Evolutionary conservation across 35 echinoderm and acorn worm species (phyloP), one percentile per base, ranked within the genome.

Genomic region (Diadema setosum): DNA sequence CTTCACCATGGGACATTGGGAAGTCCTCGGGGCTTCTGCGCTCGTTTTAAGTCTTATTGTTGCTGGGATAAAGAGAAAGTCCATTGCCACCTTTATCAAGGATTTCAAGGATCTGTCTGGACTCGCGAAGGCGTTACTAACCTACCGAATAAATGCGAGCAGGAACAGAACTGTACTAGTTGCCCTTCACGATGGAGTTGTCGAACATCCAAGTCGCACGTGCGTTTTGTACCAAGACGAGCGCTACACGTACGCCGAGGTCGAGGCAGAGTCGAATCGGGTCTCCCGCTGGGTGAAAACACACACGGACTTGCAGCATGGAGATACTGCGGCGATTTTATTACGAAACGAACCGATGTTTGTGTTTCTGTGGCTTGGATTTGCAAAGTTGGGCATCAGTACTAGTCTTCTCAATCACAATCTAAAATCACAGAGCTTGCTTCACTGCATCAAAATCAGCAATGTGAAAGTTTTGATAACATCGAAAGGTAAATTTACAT

Each of bases 401-500:
- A 74, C 61, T 5, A 58, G 82, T 39, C 59, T 84, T 39, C 33
- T 91, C 18, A 91, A 91, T 56, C 63, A 84, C 49, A 91, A 91
- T 33, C 82, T 91, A 23, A 84, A 75, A 70, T 29, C 25, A 15
- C 30, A 91, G 25, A 27, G 35, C 20, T 63, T 85, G 4, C 34
- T 91, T 34, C 81, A 91, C 59, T 91, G 89, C 48, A 91, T 91
- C 30, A 30, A 73, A 67, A 48, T 83, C 5, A 85, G 81, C 48
- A 84, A 84, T 29, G 81, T 44, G 8, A 91, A 84, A 34, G 30
- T 59, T 60, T 20, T 91, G 7, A 26, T 83, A 8, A 59, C 41
- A 30, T 44, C 52, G 33, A 85, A 41, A 84, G 89, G 89, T 91
- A 91, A 75, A n/a, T n/a, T n/a, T n/a, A n/a, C n/a, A n/a, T n/a